Evolutionary conservation across 2,888 invertebrate species (phyloP).

Genomic region (Ariolimax columbianus): DNA sequence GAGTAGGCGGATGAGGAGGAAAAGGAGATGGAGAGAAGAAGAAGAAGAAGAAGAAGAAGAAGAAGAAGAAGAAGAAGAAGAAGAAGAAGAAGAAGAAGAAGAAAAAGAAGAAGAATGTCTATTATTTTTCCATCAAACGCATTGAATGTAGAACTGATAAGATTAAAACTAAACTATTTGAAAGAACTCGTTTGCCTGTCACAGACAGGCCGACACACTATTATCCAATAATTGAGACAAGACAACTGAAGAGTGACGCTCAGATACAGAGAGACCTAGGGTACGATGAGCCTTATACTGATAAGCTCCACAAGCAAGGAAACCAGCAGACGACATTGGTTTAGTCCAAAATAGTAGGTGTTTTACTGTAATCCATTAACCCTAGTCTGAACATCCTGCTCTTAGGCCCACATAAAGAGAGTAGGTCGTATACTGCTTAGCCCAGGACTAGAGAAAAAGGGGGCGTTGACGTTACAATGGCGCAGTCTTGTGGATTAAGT

Average conservation of each 20-base stretch:
- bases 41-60: not conserved
- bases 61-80: not conserved
- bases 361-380: constrained; percentile 18
- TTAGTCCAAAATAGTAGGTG: not conserved
- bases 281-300: too few species aligned
- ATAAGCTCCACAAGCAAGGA: too few species aligned
- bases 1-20: not conserved
- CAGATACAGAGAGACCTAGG: too few species aligned
- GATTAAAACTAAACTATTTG: too few species aligned
- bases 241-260: too few species aligned
- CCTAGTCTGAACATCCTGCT: constrained; percentile 1
- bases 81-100: not conserved
- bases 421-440: not conserved
- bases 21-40: too few species aligned
- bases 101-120: not conserved
- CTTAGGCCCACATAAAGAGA: not conserved
- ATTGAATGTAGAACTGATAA: too few species aligned
- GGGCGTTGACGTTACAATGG: constrained; percentile 4
- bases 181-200: too few species aligned
- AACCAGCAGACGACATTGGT: not conserved
- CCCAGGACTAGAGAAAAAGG: not conserved
- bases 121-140: too few species aligned
- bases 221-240: too few species aligned
- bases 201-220: too few species aligned
- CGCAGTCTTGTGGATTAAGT: not conserved